Conservation (phyloP, 2,888 invertebrate genomes). For the Folsomia candida region DNA sequence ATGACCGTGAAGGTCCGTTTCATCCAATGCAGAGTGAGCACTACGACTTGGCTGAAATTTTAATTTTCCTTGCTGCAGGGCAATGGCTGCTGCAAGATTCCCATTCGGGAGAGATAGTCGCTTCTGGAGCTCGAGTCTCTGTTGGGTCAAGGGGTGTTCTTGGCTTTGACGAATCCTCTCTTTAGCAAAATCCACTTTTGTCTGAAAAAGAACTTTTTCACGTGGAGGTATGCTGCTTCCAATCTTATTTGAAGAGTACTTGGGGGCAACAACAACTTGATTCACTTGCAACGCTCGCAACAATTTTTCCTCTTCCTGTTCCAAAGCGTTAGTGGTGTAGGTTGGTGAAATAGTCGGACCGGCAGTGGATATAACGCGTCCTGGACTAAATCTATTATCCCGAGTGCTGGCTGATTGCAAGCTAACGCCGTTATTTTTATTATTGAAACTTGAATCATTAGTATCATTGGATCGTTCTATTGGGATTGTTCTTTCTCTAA, state of each 20-base stretch:
- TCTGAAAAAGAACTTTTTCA: not conserved
- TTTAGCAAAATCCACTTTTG: slow-evolving; percentile 66
- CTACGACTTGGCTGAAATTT: slow-evolving; percentile 42
- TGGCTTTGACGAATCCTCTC: slow-evolving; percentile 64
- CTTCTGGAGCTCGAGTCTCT: slow-evolving; percentile 54
- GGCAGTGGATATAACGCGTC: slow-evolving; percentile 19
- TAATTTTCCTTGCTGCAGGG: slow-evolving; percentile 47
- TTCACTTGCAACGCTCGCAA: slow-evolving; percentile 77
- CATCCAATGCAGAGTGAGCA: slow-evolving; percentile 10
- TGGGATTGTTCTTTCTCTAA: slow-evolving; percentile 39
- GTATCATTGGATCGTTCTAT: slow-evolving; percentile 36
- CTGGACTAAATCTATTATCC: slow-evolving; percentile 30
- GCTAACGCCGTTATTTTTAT: not conserved
- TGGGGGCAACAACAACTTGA: slow-evolving; percentile 54
- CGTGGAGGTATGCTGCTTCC: slow-evolving; percentile 6
- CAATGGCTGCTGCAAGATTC: slow-evolving; percentile 47
- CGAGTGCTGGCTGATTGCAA: not conserved
- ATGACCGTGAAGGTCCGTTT: not conserved
- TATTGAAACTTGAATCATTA: slow-evolving; percentile 14
- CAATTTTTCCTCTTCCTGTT: slow-evolving; percentile 75
- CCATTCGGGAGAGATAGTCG: slow-evolving; percentile 48
- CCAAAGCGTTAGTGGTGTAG: slow-evolving; percentile 62
- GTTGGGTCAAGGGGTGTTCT: slow-evolving; percentile 55
- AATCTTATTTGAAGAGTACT: slow-evolving; percentile 1
- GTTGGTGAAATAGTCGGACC: not conserved